These are phyloP conservation scores for Setipinna tenuifilis DNA, from an alignment of 2,797 vertebrate genomes.

Conservation along the genomic window DNA sequence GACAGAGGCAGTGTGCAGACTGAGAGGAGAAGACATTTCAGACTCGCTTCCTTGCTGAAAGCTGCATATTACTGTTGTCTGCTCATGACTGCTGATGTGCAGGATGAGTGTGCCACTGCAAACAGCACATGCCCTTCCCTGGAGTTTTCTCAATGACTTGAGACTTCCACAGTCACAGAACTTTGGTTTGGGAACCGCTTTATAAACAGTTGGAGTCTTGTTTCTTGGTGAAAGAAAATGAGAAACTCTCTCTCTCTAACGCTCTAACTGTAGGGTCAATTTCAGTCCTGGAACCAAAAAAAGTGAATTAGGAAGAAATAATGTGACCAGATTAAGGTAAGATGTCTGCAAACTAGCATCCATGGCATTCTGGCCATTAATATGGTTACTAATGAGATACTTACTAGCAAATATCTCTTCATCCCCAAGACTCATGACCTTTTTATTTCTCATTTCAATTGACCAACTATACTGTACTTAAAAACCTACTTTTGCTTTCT, in stretches of 20 bases:
- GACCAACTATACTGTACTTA: too few species aligned
- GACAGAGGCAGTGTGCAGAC: background rate
- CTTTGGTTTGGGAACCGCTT: background rate
- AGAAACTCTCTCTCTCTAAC: background rate
- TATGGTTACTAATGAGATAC: too few species aligned
- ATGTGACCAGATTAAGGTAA: background rate
- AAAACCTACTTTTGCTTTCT: too few species aligned
- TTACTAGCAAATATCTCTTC: too few species aligned
- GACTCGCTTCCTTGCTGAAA: background rate
- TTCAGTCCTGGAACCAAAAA: background rate
- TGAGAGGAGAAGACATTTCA: background rate
- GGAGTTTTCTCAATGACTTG: background rate
- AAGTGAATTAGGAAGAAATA: background rate
- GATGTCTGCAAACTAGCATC: too few species aligned
- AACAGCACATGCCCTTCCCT: background rate
- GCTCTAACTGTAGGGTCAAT: background rate
- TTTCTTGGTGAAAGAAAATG: background rate
- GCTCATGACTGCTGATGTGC: slow-evolving; percentile 7
- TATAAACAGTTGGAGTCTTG: background rate
- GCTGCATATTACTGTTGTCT: background rate
- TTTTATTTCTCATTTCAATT: too few species aligned
- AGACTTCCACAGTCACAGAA: background rate
- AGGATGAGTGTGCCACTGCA: background rate
- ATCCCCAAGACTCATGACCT: too few species aligned
- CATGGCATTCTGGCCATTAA: too few species aligned